Conservation (phyloP, 2,113 vertebrate genomes). For the Paralichthys olivaceus region DNA sequence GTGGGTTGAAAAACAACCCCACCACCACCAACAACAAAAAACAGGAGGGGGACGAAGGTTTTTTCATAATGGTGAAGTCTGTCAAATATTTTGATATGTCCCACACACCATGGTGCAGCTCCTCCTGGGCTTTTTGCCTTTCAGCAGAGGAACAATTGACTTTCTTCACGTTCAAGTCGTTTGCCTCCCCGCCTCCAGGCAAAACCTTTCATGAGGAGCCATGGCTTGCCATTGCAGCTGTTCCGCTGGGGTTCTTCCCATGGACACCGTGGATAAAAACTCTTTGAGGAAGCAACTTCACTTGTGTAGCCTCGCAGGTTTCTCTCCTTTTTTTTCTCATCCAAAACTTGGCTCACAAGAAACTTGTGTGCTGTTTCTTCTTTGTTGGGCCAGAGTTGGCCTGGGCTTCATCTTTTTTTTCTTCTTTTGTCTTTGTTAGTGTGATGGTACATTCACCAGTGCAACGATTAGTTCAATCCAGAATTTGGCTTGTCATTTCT, state of each 20-base stretch:
- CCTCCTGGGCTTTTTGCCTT: constrained; percentile 90
- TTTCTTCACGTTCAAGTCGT: constrained; percentile 94
- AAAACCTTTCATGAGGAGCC: constrained; percentile 95
- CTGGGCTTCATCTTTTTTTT: constrained; percentile 6
- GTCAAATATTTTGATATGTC: constrained; percentile 99
- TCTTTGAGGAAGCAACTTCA: constrained; percentile 70
- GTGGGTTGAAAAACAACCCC: constrained; percentile 69
- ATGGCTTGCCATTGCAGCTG: constrained; percentile 82
- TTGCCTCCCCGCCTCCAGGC: constrained; percentile 92
- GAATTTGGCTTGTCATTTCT: neutral
- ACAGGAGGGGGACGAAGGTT: constrained; percentile 75
- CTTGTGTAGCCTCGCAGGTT: constrained; percentile 66
- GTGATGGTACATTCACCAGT: constrained; percentile 4
- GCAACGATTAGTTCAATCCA: neutral
- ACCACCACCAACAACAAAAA: constrained; percentile 44
- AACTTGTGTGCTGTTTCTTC: constrained; percentile 31
- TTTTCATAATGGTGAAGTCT: constrained; percentile 98
- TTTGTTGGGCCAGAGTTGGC: constrained; percentile 29
- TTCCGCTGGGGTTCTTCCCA: constrained; percentile 98
- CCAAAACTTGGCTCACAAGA: constrained; percentile 43
- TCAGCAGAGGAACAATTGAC: constrained; percentile 92
- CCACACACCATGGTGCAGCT: constrained; percentile 96
- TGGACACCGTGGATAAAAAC: constrained; percentile 80
- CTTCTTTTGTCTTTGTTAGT: neutral
- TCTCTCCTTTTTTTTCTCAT: constrained; percentile 35